Percentiles rank a stretch among this genome's conserved stretches.
Evolutionary conservation across 2,797 vertebrate genomes (phyloP).

Genomic region (Mycteria americana): DNA sequence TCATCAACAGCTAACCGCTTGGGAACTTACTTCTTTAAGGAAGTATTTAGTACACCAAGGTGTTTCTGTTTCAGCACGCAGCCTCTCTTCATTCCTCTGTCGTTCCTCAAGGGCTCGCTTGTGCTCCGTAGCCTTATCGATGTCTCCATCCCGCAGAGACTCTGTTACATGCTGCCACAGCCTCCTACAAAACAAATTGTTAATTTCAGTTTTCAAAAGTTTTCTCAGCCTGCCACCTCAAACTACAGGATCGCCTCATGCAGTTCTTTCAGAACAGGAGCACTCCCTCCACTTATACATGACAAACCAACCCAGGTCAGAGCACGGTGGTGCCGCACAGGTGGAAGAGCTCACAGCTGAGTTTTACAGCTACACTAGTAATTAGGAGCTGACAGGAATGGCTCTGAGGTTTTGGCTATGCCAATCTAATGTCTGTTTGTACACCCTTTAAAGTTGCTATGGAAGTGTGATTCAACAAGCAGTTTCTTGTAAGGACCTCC

Average conservation of each 20-base stretch:
- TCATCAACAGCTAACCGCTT: background rate
- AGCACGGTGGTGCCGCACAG: rapidly evolving
- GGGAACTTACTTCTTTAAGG: constrained; percentile 84
- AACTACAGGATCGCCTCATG: background rate
- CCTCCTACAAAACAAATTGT: constrained; percentile 74
- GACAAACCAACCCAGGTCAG: background rate
- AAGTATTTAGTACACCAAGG: constrained; percentile 93
- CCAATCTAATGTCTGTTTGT: background rate
- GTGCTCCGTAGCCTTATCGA: constrained; percentile 95
- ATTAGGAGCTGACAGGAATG: background rate
- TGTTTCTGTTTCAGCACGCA: constrained; percentile 86
- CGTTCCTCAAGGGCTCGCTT: constrained; percentile 91
- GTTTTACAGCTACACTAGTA: background rate
- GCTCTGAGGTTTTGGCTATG: background rate
- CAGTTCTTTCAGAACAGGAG: background rate
- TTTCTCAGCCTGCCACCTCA: background rate
- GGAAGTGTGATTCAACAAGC: background rate
- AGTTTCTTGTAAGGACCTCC: background rate
- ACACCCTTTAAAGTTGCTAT: background rate
- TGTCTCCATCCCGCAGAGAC: constrained; percentile 88
- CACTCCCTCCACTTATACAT: rapidly evolving
- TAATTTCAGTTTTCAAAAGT: background rate
- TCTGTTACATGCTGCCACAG: constrained; percentile 95
- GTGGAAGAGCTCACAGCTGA: background rate
- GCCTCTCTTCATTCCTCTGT: constrained; percentile 91